Percentiles rank a stretch among this genome's conserved stretches.
Conservation (phyloP, 2,113 vertebrate species). For the Meleagris gallopavo region DNA sequence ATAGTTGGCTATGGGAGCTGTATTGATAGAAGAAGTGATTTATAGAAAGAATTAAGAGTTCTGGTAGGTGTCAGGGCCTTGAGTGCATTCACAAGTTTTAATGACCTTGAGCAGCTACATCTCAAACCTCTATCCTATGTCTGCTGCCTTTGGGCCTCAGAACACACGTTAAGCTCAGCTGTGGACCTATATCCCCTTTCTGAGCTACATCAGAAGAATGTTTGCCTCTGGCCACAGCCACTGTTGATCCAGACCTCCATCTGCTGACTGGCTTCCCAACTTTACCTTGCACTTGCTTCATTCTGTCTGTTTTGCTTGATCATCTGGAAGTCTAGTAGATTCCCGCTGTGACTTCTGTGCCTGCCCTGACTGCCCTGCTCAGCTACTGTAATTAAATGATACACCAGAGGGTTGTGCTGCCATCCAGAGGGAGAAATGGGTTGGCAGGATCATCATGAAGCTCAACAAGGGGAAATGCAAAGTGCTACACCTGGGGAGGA, state of each 20-base stretch:
- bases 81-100: background rate
- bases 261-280: background rate
- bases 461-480: background rate
- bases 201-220: background rate
- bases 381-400: background rate
- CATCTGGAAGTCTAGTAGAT: background rate
- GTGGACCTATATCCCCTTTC: accelerated
- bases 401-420: background rate
- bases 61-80: background rate
- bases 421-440: background rate
- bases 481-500: background rate
- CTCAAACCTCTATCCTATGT: background rate
- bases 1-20: background rate
- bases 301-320: background rate
- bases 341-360: background rate
- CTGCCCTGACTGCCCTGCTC: background rate
- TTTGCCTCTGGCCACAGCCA: accelerated
- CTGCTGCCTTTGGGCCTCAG: background rate
- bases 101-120: background rate
- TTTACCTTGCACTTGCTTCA: background rate
- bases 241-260: background rate
- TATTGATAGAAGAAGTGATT: background rate
- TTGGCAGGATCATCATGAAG: background rate
- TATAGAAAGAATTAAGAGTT: background rate
- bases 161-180: background rate